Evolutionary conservation across 2,797 vertebrate genomes (phyloP).

Genomic region (Monodelphis domestica): DNA sequence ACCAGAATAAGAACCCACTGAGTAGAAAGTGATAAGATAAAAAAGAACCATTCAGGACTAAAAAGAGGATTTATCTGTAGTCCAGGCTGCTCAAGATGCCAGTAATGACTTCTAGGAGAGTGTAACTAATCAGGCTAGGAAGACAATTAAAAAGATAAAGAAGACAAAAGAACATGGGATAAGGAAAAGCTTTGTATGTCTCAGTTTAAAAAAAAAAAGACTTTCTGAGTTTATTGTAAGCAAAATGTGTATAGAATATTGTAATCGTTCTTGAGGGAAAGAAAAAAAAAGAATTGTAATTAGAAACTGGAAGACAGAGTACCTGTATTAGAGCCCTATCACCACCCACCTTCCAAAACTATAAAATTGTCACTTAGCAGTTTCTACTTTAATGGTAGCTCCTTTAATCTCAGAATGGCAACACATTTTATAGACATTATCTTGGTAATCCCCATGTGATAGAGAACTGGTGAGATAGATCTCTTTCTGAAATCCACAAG

Average conservation of each 20-base stretch:
- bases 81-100: neutral
- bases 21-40: slow-evolving; percentile 1
- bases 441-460: slow-evolving; percentile 57
- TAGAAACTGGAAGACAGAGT: slow-evolving; percentile 13
- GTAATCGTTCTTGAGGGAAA: neutral
- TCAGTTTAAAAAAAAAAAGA: neutral
- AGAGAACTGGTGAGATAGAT: slow-evolving; percentile 30
- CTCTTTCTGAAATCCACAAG: slow-evolving; percentile 34
- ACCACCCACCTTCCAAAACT: neutral
- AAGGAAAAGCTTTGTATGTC: neutral
- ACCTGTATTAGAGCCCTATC: neutral
- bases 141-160: slow-evolving; percentile 7
- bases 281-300: neutral
- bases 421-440: slow-evolving; percentile 56
- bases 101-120: slow-evolving; percentile 12
- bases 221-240: neutral
- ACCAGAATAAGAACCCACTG: neutral
- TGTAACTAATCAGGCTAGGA: neutral
- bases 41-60: neutral
- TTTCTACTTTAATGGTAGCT: slow-evolving; percentile 36
- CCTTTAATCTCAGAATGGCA: slow-evolving; percentile 61
- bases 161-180: neutral
- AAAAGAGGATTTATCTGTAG: neutral
- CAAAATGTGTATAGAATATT: neutral
- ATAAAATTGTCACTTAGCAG: slow-evolving; percentile 29